Evolutionary conservation across 2,888 invertebrate species (phyloP).

Genomic region (Platynereis dumerilii): DNA sequence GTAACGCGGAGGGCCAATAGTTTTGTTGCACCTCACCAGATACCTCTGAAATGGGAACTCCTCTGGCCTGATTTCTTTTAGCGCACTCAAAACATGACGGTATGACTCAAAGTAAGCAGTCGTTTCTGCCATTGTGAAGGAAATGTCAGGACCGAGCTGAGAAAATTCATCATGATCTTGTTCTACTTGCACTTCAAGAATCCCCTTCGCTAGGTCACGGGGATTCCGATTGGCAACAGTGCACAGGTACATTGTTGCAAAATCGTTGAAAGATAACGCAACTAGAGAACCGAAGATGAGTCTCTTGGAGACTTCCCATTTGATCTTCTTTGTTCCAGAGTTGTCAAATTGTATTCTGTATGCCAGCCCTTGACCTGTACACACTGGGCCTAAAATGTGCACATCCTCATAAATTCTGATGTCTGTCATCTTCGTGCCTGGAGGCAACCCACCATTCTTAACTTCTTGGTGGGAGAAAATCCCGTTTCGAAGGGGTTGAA

Average conservation of each 20-base stretch:
- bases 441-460: background rate
- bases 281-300: slow-evolving; percentile 78
- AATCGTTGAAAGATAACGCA: slow-evolving; percentile 75
- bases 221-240: slow-evolving; percentile 64
- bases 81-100: slow-evolving; percentile 74
- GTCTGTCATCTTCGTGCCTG: slow-evolving; percentile 9
- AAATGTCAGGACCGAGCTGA: slow-evolving; percentile 16
- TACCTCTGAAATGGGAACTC: slow-evolving; percentile 75
- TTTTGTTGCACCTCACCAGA: slow-evolving; percentile 68
- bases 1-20: slow-evolving; percentile 63
- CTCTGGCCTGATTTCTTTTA: slow-evolving; percentile 68
- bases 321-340: slow-evolving; percentile 30
- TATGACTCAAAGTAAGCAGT: slow-evolving; percentile 84
- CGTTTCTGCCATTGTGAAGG: slow-evolving; percentile 75
- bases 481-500: slow-evolving; percentile 75
- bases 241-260: slow-evolving; percentile 74
- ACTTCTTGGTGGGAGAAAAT: slow-evolving; percentile 63
- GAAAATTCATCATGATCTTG: slow-evolving; percentile 24
- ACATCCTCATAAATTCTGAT: slow-evolving; percentile 46
- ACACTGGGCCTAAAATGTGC: slow-evolving; percentile 38
- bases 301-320: slow-evolving; percentile 68
- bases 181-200: slow-evolving; percentile 45
- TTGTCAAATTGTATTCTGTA: slow-evolving; percentile 37
- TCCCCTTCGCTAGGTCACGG: slow-evolving; percentile 57
- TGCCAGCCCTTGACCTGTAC: slow-evolving; percentile 39